Base-by-base conservation (phyloP, 2,797 vertebrate genomes). In the Petrocephalus schoutedeni region DNA sequence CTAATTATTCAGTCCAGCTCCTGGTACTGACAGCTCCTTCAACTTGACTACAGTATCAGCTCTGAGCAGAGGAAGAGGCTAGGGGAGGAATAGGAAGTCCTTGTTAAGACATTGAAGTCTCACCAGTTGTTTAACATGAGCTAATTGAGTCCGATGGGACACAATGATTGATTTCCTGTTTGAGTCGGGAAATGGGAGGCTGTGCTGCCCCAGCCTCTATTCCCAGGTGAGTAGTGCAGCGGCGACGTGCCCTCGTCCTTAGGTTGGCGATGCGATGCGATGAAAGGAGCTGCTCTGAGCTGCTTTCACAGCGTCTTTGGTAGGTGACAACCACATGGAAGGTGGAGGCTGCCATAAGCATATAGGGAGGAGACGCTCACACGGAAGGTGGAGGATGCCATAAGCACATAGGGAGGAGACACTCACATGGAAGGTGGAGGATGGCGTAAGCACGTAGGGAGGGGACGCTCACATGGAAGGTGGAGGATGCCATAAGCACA, bases 141-240 rank as follows among this genome's bases (percentile, higher is more conserved):
- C 93, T 96, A 95, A 96, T 96, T 95, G 94, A 95, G 93, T 95
- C 95, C 94, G 90, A 91, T 92, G 94, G 94, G 95, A 96, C 90
- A 74, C 91, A 92, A 87, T 92, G 91, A 93, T 88, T 91, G 91
- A 92, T 93, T 93, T 92, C 90, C 87, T 87, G 0, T 90, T 89
- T 90, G 86, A 90, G 86, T 88, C 85, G 89, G 91, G 86, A 89
- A 28, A 88, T 85, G 59, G 12, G 85, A 67, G 59, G 59, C 64
- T 45, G 45, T 53, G 32, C 14, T 32, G n/a, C 32, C 57, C 41
- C 1, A 41, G 57, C 21, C 85, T 57, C 54, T 85, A 53, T 36
- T 85, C 84, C 84, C 28, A 21, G 4, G 28, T 41, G 36, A 36
- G 5, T 57, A 19, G 6, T 53, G 41, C 6, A 9, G 32, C n/a